Percentiles rank a stretch among this genome's conserved stretches.
Evolutionary conservation across 2,888 invertebrate species (phyloP).

Genomic region (Lithophane ornitopus): DNA sequence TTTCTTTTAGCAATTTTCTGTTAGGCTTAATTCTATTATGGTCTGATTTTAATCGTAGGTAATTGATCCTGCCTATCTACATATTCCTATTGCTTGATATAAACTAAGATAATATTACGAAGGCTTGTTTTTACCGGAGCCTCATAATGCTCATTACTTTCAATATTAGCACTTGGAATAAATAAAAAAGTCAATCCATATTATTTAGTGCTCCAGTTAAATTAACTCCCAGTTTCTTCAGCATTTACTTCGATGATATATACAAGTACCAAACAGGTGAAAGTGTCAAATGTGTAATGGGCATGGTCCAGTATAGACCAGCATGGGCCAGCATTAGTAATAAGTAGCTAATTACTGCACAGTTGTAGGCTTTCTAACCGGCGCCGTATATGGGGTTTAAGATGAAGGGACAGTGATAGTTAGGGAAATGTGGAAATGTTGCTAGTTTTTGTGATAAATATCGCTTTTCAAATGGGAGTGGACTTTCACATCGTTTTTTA

Average conservation of each 20-base stretch:
- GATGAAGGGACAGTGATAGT: conserved; percentile 56
- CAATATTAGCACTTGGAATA: not conserved
- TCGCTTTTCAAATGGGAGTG: conserved; percentile 18
- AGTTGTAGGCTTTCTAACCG: conserved; percentile 50
- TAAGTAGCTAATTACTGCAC: conserved; percentile 51
- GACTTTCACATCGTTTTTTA: conserved; percentile 6
- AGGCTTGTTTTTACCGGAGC: not conserved
- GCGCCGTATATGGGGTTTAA: conserved; percentile 36
- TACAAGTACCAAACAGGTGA: conserved; percentile 19
- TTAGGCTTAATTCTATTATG: not conserved
- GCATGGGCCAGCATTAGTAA: conserved; percentile 28
- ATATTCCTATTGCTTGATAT: too few species aligned
- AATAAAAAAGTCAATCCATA: not conserved
- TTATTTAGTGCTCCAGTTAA: not conserved
- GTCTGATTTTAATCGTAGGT: not conserved
- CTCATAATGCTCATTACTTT: not conserved
- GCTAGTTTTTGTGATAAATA: conserved; percentile 27
- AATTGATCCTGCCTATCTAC: not conserved
- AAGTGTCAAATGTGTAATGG: conserved; percentile 38
- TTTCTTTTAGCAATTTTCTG: not conserved
- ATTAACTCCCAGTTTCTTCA: not conserved
- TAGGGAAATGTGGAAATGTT: conserved; percentile 14
- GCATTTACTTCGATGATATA: not conserved
- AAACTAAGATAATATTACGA: not conserved
- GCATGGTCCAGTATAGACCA: conserved; percentile 13